A percentile compares a stretch with the other conserved stretches of the same genome.
These are phyloP conservation scores for Python bivittatus DNA, from an alignment of 2,113 vertebrate genomes.

Conservation along the genomic window DNA sequence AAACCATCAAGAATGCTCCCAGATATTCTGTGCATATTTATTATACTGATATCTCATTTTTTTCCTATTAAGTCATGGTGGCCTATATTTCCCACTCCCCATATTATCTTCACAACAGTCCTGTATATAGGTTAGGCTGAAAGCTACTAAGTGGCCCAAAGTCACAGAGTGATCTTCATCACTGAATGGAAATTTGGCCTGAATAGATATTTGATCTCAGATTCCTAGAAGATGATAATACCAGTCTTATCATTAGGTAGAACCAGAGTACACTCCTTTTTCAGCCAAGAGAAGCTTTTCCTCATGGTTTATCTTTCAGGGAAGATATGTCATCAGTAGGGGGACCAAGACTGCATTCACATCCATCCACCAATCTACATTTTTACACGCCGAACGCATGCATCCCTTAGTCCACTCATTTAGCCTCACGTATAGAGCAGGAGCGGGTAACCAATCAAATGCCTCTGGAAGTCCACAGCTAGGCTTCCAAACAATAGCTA, in stretches of 20 bases:
- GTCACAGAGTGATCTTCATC: neutral
- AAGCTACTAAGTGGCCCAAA: neutral
- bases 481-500: neutral
- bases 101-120: neutral
- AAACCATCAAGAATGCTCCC: neutral
- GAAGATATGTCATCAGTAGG: neutral
- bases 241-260: neutral
- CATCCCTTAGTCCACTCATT: neutral
- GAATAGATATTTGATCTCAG: neutral
- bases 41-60: neutral
- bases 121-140: neutral
- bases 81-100: neutral
- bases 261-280: neutral
- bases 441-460: neutral
- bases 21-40: neutral
- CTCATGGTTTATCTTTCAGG: neutral
- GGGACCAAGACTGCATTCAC: neutral
- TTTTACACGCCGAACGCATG: neutral
- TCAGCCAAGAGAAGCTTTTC: neutral
- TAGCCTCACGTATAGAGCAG: neutral
- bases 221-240: neutral
- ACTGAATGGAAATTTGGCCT: neutral
- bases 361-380: neutral
- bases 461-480: neutral
- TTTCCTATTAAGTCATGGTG: neutral